Conservation (phyloP, 2,113 vertebrate species). For the Mobula hypostoma region DNA sequence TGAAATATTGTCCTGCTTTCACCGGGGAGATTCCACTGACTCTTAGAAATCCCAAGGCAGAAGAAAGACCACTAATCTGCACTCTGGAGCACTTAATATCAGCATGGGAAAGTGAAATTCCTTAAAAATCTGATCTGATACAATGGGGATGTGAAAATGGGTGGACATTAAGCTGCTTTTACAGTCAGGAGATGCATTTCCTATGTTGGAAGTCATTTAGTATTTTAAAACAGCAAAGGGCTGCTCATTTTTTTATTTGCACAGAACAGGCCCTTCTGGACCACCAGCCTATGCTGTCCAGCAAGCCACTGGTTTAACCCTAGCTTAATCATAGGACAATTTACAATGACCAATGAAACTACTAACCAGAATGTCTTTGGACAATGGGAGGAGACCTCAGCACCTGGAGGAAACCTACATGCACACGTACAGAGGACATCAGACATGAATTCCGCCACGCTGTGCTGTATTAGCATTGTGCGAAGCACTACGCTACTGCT, state of each 20-base stretch:
- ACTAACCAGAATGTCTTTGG: no score
- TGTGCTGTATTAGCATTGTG: no score
- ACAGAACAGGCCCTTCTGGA: no score
- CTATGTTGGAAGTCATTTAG: not conserved
- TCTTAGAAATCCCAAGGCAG: slow-evolving; percentile 7
- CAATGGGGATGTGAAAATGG: not conserved
- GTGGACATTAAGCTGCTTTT: not conserved
- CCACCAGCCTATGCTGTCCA: no score
- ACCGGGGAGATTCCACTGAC: not conserved
- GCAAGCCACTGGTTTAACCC: no score
- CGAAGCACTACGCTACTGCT: no score
- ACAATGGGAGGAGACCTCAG: no score
- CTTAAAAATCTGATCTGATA: not conserved
- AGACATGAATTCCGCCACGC: no score
- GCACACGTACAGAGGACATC: no score
- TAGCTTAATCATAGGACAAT: no score
- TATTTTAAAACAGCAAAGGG: not conserved
- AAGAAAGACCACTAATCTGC: not conserved
- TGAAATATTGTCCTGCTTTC: not conserved
- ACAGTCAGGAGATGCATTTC: not conserved
- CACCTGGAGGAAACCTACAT: no score
- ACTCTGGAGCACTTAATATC: not conserved
- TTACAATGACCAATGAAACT: no score
- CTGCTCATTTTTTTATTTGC: not conserved
- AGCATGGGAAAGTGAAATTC: not conserved